These are phyloP conservation scores for Papilio polytes DNA, from an alignment of 1,140 invertebrate species.

Conservation along the genomic window DNA sequence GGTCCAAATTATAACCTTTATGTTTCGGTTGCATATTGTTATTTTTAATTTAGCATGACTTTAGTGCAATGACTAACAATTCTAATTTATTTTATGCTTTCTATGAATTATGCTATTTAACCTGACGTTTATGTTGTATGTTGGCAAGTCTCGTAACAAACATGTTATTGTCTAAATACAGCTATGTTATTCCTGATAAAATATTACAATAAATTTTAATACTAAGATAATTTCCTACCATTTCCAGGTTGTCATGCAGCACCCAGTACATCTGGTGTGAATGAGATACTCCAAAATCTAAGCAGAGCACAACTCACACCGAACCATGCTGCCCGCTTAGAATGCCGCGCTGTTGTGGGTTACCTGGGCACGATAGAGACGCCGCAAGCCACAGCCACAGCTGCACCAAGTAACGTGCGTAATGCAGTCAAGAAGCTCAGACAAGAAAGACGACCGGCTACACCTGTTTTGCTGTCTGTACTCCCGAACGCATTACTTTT, in stretches of 20 bases:
- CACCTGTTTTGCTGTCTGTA: conserved; percentile 93
- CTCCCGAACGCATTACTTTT: conserved; percentile 91
- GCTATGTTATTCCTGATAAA: too few relatives aligned
- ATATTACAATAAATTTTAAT: too few relatives aligned
- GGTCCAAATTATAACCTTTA: not conserved
- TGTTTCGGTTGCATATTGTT: too few relatives aligned
- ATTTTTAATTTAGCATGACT: too few relatives aligned
- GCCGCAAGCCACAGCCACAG: conserved; percentile 92
- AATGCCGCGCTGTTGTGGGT: conserved; percentile 94
- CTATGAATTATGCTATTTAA: too few relatives aligned
- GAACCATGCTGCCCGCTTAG: conserved; percentile 78
- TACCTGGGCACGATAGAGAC: conserved; percentile 98
- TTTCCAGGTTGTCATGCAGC: conserved; percentile 58
- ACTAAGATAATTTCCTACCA: too few relatives aligned
- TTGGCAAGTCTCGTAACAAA: too few relatives aligned
- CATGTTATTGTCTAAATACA: too few relatives aligned
- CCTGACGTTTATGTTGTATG: too few relatives aligned
- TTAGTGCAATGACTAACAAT: too few relatives aligned
- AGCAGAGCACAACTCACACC: conserved; percentile 67
- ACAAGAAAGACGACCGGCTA: conserved; percentile 94
- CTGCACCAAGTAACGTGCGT: conserved; percentile 88
- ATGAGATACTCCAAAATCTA: conserved; percentile 73
- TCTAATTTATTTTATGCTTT: too few relatives aligned
- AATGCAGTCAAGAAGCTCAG: conserved; percentile 95
- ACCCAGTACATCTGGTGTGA: conserved; percentile 72